A percentile compares a stretch with the other conserved stretches of the same genome.
These are phyloP conservation scores for Galleria mellonella DNA, from an alignment of 1,140 invertebrate genomes.

Conservation along the genomic window DNA sequence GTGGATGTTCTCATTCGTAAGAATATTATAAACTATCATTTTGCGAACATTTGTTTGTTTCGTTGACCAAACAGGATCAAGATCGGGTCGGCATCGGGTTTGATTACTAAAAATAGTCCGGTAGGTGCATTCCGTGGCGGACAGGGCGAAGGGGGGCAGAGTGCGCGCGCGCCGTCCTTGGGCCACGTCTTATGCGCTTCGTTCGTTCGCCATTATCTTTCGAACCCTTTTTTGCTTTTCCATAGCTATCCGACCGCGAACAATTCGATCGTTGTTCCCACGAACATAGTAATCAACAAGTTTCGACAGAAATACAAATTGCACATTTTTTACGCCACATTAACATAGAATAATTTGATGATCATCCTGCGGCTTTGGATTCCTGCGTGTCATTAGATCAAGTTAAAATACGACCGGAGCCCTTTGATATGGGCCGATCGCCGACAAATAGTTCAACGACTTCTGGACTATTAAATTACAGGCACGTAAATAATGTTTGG, in stretches of 20 bases:
- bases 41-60: conserved; percentile 40
- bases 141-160: conserved; percentile 17
- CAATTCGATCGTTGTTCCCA: conserved; percentile 56
- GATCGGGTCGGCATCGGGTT: conserved; percentile 43
- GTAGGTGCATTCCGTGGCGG: conserved; percentile 45
- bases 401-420: conserved; percentile 7
- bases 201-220: conserved; percentile 51
- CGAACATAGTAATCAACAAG: conserved; percentile 43
- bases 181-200: conserved; percentile 24
- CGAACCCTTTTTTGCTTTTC: conserved; percentile 64
- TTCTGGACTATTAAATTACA: conserved; percentile 9
- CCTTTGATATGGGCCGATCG: conserved; percentile 14
- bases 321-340: conserved; percentile 46
- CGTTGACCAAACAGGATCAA: conserved; percentile 17
- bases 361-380: conserved; percentile 14
- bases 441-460: conserved; percentile 12
- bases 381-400: conserved; percentile 9
- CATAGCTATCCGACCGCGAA: conserved; percentile 63
- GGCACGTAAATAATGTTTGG: conserved; percentile 3
- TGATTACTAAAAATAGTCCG: conserved; percentile 67
- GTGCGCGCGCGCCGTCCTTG: conserved; percentile 43
- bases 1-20: no score
- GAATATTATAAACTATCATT: neutral
- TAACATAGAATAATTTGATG: conserved; percentile 26
- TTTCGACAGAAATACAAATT: conserved; percentile 51